Percentiles rank a stretch among this genome's conserved stretches.
These are phyloP conservation scores for Sitta europaea DNA, from an alignment of 2,113 vertebrate species.

Conservation along the genomic window DNA sequence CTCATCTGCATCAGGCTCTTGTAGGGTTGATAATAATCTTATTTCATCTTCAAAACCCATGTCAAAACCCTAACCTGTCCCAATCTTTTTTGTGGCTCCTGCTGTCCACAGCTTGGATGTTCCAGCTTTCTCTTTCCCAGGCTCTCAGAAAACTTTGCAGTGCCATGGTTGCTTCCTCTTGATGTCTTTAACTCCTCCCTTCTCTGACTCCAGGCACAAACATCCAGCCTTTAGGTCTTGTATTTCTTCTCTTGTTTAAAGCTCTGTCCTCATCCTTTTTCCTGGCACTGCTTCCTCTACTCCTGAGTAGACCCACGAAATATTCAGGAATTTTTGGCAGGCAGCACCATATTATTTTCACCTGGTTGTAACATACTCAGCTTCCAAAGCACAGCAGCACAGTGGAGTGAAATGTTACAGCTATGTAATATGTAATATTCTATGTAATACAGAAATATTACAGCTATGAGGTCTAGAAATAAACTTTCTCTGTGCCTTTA, in stretches of 20 bases:
- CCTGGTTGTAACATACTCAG: not conserved
- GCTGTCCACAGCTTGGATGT: accelerated
- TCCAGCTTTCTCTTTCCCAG: not conserved
- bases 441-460: no score
- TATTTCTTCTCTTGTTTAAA: not conserved
- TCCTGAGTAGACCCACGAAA: not conserved
- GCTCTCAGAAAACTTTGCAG: not conserved
- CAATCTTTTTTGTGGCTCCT: not conserved
- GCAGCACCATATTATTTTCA: accelerated
- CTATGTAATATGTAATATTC: no score
- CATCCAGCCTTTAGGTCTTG: not conserved
- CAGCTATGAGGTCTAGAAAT: not conserved
- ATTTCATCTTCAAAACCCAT: not conserved
- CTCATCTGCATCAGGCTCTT: not conserved
- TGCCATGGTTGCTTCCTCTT: not conserved
- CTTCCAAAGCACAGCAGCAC: not conserved
- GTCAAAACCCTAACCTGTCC: not conserved
- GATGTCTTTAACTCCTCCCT: not conserved
- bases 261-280: not conserved
- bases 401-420: not conserved
- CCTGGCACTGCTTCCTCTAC: not conserved
- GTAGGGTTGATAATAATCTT: not conserved
- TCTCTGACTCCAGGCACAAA: not conserved
- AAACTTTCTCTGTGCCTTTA: not conserved
- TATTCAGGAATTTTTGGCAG: not conserved